A percentile compares a stretch with the other conserved stretches of the same genome.
Evolutionary conservation across 2,113 vertebrate species (phyloP).

Genomic region (Leucopsar rothschildi): DNA sequence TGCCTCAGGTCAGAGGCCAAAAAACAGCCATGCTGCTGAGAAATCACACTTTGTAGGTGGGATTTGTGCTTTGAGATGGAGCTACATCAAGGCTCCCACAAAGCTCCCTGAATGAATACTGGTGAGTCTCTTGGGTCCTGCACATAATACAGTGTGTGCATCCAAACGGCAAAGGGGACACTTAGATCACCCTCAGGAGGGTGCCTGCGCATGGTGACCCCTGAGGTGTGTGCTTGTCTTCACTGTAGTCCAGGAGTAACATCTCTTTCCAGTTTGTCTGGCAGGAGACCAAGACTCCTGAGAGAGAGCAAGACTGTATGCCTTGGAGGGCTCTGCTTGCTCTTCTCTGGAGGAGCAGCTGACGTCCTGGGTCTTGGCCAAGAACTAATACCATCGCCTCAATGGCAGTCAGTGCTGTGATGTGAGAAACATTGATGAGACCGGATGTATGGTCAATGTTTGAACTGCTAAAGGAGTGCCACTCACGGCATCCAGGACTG

Average conservation of each 20-base stretch:
- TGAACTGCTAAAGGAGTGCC: neutral
- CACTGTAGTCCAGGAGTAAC: fast-evolving
- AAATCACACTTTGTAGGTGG: neutral
- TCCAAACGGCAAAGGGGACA: neutral
- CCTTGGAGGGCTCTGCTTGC: conserved; percentile 13
- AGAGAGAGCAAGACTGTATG: neutral
- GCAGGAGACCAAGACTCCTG: neutral
- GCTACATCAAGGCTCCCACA: neutral
- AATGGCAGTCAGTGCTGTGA: neutral
- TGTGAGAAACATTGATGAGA: neutral
- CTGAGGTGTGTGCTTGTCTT: neutral
- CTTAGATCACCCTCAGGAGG: fast-evolving
- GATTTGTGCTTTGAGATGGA: neutral
- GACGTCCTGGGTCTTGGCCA: neutral
- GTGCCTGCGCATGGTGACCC: neutral
- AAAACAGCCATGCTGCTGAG: neutral
- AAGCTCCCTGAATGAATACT: neutral
- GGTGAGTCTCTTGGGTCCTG: neutral
- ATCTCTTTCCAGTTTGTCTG: neutral
- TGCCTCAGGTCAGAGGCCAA: neutral
- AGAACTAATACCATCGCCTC: neutral
- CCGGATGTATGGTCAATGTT: neutral
- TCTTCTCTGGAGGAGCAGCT: conserved; percentile 16
- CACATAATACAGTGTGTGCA: neutral
- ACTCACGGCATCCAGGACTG: neutral